Evolutionary conservation across 2,113 vertebrate genomes (phyloP).

Genomic region (Myocastor coypus): DNA sequence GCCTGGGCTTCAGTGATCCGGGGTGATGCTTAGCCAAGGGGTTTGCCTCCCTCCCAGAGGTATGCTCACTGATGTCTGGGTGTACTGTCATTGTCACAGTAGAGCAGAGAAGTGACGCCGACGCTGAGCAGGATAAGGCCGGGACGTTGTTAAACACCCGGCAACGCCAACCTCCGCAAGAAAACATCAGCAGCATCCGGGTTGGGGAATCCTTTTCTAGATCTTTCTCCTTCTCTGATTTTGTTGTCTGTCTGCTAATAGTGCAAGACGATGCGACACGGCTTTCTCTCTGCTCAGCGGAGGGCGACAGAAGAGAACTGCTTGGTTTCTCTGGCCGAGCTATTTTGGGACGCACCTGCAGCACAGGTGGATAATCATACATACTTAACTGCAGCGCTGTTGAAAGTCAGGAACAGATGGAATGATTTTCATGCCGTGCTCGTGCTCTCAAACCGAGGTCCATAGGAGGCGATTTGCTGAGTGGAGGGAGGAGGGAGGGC

Average conservation of each 20-base stretch:
- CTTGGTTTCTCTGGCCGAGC: neutral
- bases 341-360: neutral
- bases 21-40: neutral
- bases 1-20: neutral
- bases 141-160: neutral
- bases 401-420: neutral
- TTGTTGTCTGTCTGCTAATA: neutral
- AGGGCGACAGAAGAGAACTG: neutral
- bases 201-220: neutral
- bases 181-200: neutral
- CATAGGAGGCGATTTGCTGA: neutral
- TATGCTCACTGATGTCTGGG: neutral
- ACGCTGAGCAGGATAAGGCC: neutral
- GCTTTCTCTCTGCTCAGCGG: neutral
- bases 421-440: neutral
- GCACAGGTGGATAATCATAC: neutral
- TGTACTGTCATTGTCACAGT: neutral
- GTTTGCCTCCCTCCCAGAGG: neutral
- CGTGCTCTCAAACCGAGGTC: neutral
- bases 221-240: neutral
- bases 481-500: accelerated
- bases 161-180: neutral
- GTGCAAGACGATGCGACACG: accelerated
- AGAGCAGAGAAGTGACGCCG: neutral
- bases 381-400: neutral